phyloP scores from a whole-genome alignment of 2,797 vertebrate genomes.

The Crocodylus rhombifer region DNA sequence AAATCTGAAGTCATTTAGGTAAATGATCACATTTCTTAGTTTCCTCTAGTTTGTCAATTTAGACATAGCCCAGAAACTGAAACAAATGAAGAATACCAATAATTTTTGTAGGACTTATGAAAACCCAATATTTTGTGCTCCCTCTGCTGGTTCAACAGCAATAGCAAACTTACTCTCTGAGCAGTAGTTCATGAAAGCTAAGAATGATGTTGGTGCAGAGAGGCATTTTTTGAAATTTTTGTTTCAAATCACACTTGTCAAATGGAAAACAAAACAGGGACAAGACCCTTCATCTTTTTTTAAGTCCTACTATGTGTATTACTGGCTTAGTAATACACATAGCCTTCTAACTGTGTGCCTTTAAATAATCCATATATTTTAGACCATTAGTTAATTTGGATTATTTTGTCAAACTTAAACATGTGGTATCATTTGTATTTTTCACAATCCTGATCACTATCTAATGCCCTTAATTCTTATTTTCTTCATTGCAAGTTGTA shows the following conservation, averaged over 20 bases:
- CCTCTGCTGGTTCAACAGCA: slow-evolving; percentile 46
- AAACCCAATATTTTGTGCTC: slow-evolving; percentile 11
- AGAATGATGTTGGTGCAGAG: not conserved
- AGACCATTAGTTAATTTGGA: not conserved
- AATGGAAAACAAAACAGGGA: not conserved
- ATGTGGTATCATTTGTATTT: not conserved
- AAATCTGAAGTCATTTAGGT: not conserved
- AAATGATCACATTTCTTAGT: not conserved
- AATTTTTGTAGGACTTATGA: too few relatives aligned
- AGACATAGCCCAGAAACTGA: not conserved
- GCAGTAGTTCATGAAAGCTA: too few relatives aligned
- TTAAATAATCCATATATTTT: not conserved
- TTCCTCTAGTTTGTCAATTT: not conserved
- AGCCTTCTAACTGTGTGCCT: not conserved
- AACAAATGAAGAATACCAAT: not conserved
- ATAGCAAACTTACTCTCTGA: not conserved
- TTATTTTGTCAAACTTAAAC: not conserved
- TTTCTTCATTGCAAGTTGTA: not conserved
- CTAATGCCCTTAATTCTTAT: not conserved
- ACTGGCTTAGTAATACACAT: not conserved
- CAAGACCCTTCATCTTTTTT: too few relatives aligned
- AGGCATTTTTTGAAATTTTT: not conserved
- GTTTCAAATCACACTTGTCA: not conserved
- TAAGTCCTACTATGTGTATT: not conserved
- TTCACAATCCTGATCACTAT: not conserved